Percentiles rank a stretch among this genome's conserved stretches.
phyloP scores from a whole-genome alignment of 2,797 vertebrate genomes.

The Pogonophryne albipinna region DNA sequence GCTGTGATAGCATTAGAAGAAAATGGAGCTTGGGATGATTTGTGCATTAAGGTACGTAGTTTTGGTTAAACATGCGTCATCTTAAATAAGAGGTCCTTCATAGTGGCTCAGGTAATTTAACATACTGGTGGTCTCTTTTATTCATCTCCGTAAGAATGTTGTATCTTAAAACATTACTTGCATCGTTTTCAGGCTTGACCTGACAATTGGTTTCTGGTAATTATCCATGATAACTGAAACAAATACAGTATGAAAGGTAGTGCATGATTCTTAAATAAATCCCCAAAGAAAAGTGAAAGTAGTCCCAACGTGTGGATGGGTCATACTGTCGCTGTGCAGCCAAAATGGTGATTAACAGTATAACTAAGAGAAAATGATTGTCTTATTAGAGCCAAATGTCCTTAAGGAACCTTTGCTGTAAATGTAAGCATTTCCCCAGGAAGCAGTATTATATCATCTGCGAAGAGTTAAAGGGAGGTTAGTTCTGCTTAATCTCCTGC shows the following conservation, averaged over 20 bases:
- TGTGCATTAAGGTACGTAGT: not conserved
- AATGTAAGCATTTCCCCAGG: conserved; percentile 20
- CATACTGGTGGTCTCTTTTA: conserved; percentile 6
- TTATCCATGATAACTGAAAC: not conserved
- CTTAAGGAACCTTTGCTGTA: conserved; percentile 36
- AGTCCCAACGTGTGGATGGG: conserved; percentile 3
- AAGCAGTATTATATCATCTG: conserved; percentile 38
- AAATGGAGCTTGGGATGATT: conserved; percentile 13
- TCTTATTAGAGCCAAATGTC: conserved; percentile 36
- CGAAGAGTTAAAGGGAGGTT: conserved; percentile 30
- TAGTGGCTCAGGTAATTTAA: conserved; percentile 6
- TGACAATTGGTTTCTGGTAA: not conserved
- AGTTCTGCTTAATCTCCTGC: conserved; percentile 17
- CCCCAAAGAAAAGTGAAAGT: conserved; percentile 8
- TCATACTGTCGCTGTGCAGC: conserved; percentile 12
- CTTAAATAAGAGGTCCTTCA: conserved; percentile 11
- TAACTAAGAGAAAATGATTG: conserved; percentile 15
- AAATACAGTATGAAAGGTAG: not conserved
- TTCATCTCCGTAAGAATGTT: not conserved
- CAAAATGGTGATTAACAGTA: conserved; percentile 9
- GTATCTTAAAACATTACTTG: not conserved
- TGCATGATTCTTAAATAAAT: conserved; percentile 12
- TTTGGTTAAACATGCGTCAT: conserved; percentile 12
- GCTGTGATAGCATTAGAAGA: not conserved
- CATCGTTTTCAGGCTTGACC: not conserved